Evolutionary conservation across 2,888 invertebrate genomes (phyloP).

Genomic region (Cosmorhoe ocellata): DNA sequence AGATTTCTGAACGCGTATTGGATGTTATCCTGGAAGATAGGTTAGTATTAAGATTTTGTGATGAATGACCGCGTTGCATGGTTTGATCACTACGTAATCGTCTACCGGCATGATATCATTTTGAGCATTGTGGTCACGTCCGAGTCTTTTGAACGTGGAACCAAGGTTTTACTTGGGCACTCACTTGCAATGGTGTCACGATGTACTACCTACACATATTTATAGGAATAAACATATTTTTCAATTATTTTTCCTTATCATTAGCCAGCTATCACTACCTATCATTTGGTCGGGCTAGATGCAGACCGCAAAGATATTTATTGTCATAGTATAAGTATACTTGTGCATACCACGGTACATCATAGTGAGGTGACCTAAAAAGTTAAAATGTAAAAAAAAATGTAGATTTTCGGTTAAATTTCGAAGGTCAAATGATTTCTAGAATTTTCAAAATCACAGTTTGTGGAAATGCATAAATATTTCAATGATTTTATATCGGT

Average conservation of each 20-base stretch:
- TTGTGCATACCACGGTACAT: too few relatives aligned
- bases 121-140: slow-evolving; percentile 66
- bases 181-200: slow-evolving; percentile 25
- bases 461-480: too few relatives aligned
- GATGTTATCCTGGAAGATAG: slow-evolving; percentile 28
- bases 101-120: slow-evolving; percentile 72
- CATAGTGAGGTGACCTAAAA: too few relatives aligned
- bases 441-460: too few relatives aligned
- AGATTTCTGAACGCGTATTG: slow-evolving; percentile 41
- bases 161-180: slow-evolving; percentile 47
- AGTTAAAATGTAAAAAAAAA: too few relatives aligned
- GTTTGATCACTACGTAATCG: slow-evolving; percentile 74
- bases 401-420: too few relatives aligned
- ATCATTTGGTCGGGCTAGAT: too few relatives aligned
- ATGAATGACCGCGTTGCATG: slow-evolving; percentile 44
- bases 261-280: not conserved
- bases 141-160: slow-evolving; percentile 52
- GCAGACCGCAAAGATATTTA: too few relatives aligned
- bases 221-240: too few relatives aligned
- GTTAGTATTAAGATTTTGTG: slow-evolving; percentile 25
- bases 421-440: too few relatives aligned
- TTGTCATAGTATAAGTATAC: too few relatives aligned
- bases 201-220: slow-evolving; percentile 11
- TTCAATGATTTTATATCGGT: too few relatives aligned
- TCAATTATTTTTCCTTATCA: not conserved